Evolutionary conservation across 2,797 vertebrate genomes (phyloP), one percentile per base, ranked within the genome.

Genomic region (Margarornis squamiger): DNA sequence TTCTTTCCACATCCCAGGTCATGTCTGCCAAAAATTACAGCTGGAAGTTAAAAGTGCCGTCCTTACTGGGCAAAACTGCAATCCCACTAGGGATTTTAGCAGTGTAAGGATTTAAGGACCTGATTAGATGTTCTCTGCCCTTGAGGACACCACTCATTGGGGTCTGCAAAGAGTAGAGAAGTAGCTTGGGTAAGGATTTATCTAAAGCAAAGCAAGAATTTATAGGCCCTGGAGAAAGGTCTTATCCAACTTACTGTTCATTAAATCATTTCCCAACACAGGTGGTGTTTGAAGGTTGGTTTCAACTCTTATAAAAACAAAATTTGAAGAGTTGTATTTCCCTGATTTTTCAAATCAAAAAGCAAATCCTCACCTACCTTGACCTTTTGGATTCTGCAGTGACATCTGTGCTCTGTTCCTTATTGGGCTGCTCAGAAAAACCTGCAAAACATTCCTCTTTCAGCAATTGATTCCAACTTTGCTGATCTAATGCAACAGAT

Each of bases 311-410:
- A 38, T 68, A 61, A 80, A 92, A 83, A 39, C 32, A 87, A 59
- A n/a, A 39, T 77, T 74, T 67, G 57, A 67, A 61, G 75, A 65
- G 36, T 39, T 73, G 21, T 4, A 71, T 88, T 82, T 94, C 65
- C 38, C 30, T 57, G 39, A 4, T 51, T 55, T 74, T 85, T 86
- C 74, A 20, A 95, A 91, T 14, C 17, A 62, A 81, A 52, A 73
- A 36, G 1, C 71, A 89, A 79, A 91, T 80, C 46, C 79, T 57
- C 24, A 74, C n/a, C 66, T 90, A 71, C 19, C 84, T 19, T 93
- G 77, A 95, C 92, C 92, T 93, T 94, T 86, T 57, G 68, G 65
- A 83, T 93, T 74, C 57, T 75, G 36, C 86, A 38, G 43, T 93
- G 84, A 65, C 74, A 67, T 72, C 73, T 88, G 38, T 67, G 68